A percentile compares a stretch with the other conserved stretches of the same genome.
Evolutionary conservation across 2,888 invertebrate species (phyloP).

Genomic region (Erebia palarica): DNA sequence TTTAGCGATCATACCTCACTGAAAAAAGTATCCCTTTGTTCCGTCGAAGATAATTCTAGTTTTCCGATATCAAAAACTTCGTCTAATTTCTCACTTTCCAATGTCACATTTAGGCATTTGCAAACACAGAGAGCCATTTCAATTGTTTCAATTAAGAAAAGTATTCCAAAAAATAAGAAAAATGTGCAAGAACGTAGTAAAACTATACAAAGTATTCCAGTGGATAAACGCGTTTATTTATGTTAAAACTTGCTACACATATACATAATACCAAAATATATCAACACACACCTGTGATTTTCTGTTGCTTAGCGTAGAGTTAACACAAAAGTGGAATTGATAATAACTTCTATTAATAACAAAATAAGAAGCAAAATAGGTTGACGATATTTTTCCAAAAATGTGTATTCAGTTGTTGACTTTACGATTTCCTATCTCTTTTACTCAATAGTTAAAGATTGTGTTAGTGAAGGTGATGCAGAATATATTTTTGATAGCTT

Average conservation of each 20-base stretch:
- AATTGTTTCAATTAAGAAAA: slow-evolving; percentile 46
- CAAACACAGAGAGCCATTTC: slow-evolving; percentile 85
- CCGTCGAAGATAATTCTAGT: slow-evolving; percentile 81
- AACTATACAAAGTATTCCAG: slow-evolving; percentile 54
- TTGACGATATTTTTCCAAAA: neutral
- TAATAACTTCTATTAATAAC: neutral
- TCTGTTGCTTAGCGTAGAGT: slow-evolving; percentile 10
- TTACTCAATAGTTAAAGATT: neutral
- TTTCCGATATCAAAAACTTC: slow-evolving; percentile 80
- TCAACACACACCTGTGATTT: slow-evolving; percentile 43
- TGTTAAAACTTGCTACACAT: slow-evolving; percentile 43
- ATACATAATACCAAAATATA: slow-evolving; percentile 43
- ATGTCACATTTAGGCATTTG: slow-evolving; percentile 88
- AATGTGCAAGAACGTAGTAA: slow-evolving; percentile 63
- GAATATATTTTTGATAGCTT: neutral
- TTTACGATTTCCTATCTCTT: slow-evolving; percentile 24
- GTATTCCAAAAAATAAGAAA: slow-evolving; percentile 57
- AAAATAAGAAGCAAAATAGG: neutral
- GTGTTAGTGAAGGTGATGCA: neutral
- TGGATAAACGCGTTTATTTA: slow-evolving; percentile 54
- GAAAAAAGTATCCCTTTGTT: slow-evolving; percentile 86
- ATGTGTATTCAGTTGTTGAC: slow-evolving; percentile 8
- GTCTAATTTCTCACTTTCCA: slow-evolving; percentile 83
- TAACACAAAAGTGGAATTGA: neutral
- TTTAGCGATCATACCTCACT: slow-evolving; percentile 83